phyloP scores from a whole-genome alignment of 2,113 vertebrate genomes.

The Tringa solitaria region DNA sequence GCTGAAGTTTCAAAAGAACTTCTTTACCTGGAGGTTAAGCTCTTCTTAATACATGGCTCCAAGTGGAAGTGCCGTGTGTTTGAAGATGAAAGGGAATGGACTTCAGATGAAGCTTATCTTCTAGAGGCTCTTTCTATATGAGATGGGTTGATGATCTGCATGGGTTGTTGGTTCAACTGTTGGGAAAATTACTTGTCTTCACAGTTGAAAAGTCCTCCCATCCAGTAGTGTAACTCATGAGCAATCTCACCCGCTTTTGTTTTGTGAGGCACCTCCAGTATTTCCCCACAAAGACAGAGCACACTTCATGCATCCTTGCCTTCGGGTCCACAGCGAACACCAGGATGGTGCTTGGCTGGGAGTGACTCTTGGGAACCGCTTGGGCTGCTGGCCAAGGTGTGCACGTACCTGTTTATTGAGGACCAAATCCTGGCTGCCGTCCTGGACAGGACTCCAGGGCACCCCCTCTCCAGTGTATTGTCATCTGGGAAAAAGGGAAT shows the following conservation, averaged over 20 bases:
- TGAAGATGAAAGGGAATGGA: background rate
- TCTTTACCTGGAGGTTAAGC: background rate
- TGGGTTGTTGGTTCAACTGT: background rate
- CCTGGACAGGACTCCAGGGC: background rate
- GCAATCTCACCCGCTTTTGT: background rate
- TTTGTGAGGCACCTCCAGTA: background rate
- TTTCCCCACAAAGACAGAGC: background rate
- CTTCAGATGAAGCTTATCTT: background rate
- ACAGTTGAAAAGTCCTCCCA: background rate
- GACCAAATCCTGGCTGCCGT: too few relatives aligned
- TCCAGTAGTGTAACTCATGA: background rate
- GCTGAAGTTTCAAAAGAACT: background rate
- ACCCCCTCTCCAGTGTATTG: accelerated
- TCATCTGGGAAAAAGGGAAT: background rate
- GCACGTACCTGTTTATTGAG: background rate
- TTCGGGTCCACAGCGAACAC: background rate
- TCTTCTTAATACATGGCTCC: background rate
- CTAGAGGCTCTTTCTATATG: background rate
- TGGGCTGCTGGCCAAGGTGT: background rate
- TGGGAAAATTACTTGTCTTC: background rate
- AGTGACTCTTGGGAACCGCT: background rate
- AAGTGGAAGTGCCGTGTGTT: background rate
- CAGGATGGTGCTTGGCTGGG: background rate
- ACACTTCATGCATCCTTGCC: background rate
- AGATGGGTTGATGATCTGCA: too few relatives aligned